Evolutionary conservation across 2,113 vertebrate genomes (phyloP), one percentile per base, ranked within the genome.

Genomic region (Vidua macroura): DNA sequence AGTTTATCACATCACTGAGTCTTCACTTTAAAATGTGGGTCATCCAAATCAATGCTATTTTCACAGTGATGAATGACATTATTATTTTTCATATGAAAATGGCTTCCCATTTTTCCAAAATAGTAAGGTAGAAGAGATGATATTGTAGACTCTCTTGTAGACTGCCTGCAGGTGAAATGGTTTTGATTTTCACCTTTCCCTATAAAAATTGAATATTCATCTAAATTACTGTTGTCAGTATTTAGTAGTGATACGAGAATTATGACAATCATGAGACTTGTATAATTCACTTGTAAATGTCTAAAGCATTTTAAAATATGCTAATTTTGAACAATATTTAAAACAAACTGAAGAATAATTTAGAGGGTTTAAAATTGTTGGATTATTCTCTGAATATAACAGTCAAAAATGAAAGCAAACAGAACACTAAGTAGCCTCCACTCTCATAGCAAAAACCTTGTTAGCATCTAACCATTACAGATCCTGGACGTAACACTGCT

Each of bases 41-140:
- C 55, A 91, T 67, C 25, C 15, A 78, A 88, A 91, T 33, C 68
- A 77, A 49, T 19, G 23, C 18, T 68, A 4, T 58, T 83, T 87
- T 56, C 46, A 66, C 0, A 0, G n/a, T 21, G 37, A 87, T 14
- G 31, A 11, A 68, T 41, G 41, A 7, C 28, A 53, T 21, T 12
- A 23, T 41, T 9, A 13, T 28, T 81, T 90, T 69, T 55, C 8
- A 7, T 16, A n/a, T 28, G 44, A 63, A 74, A 76, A 22, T 4
- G 3, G 11, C 52, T 0, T 46, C 16, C 8, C 25, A 46, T 60
- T 89, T 37, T 93, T 76, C 33, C 46, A 66, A 87, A 73, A 63
- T 5, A 66, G 11, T 31, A 28, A 52, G 22, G 49, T 37, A 27
- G 52, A 91, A 82, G n/a, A 87, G 14, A 19, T 10, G 6, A 35